Base-by-base conservation (phyloP, 2,113 vertebrate genomes). In the Pangasianodon hypophthalmus region DNA sequence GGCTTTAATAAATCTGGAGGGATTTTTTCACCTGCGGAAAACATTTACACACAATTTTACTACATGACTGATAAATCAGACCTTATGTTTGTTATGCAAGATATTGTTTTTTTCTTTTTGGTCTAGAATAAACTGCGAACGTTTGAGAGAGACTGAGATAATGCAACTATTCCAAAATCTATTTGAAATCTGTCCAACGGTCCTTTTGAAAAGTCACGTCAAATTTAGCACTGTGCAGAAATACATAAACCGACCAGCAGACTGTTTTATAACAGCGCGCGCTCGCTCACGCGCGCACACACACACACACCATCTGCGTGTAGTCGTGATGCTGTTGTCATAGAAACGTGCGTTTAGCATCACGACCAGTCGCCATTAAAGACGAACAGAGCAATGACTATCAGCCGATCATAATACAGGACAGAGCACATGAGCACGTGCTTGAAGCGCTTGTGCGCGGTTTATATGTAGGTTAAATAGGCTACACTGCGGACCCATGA, bases 261-360 rank as follows among this genome's bases (percentile, higher is more conserved):
- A 58, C n/a, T 1, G 32, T 83, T 83, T 83, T 83, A 83, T 58
- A 83, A 83, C 1, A 32, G 13, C 24, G 4, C 11, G 13, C 71
- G 8, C n/a, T n/a, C n/a, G n/a, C n/a, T n/a, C n/a, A n/a, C n/a
- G n/a, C n/a, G 3, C 24, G 13, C 77, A 19, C 37, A 44, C 50
- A 41, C 37, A 58, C 50, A 54, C 77, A 37, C 32, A 6, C 10
- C 58, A 60, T 52, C 79, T 82, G 79, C 79, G 19, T 37, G 6
- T 19, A 41, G 77, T 29, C 87, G 79, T 44, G 48, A 88, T 88
- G 79, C 46, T 69, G 46, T 41, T 81, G 7, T 32, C 46, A 81
- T 52, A 56, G 77, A 41, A 71, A 52, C 85, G 81, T 46, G 19
- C 79, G 29, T n/a, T 83, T 37, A 10, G 52, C 32, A 84, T 26